A percentile compares a stretch with the other conserved stretches of the same genome.
Evolutionary conservation across 1,140 invertebrate genomes (phyloP).

Genomic region (Lepidurus apus): DNA sequence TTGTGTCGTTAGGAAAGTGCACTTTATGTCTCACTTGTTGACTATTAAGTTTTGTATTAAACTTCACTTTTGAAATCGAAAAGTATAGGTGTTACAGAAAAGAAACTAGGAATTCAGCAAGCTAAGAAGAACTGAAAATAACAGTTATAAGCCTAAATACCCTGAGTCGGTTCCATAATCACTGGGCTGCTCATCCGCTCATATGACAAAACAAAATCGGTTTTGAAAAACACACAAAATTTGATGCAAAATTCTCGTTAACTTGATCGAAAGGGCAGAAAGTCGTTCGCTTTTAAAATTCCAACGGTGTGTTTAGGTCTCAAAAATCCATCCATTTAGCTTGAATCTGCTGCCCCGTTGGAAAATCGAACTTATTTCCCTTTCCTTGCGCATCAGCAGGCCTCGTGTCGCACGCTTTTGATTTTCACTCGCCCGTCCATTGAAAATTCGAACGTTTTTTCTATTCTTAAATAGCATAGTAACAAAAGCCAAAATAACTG

Average conservation of each 20-base stretch:
- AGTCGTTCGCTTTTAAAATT: no score
- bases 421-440: background rate
- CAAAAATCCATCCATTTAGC: background rate
- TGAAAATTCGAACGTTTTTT: background rate
- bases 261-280: background rate
- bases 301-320: background rate
- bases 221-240: background rate
- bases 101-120: background rate
- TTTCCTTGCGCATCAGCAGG: no score
- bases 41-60: background rate
- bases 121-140: background rate
- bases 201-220: background rate
- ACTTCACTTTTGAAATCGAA: background rate
- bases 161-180: conserved; percentile 21
- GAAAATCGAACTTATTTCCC: background rate
- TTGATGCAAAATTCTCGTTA: background rate
- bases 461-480: background rate
- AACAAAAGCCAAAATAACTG: background rate
- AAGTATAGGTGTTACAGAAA: background rate
- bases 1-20: background rate
- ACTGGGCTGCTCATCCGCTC: conserved; percentile 20
- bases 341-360: background rate
- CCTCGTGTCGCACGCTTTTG: background rate
- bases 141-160: background rate
- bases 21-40: background rate